Evolutionary conservation across 2,797 vertebrate species (phyloP).

Genomic region (Paguma larvata): DNA sequence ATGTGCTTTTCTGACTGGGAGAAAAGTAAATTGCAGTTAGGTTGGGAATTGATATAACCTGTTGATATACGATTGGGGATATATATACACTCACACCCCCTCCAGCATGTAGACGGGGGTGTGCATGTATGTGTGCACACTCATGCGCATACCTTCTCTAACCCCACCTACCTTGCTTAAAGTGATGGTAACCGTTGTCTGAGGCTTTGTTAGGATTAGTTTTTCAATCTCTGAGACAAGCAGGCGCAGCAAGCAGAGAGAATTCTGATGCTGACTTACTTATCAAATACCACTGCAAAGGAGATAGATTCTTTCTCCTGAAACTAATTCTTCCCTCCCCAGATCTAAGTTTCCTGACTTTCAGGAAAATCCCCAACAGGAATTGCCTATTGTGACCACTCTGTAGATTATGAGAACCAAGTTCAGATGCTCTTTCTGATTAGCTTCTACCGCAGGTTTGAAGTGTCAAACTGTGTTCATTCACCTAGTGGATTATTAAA

Average conservation of each 20-base stretch:
- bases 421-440: neutral
- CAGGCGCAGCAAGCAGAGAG: neutral
- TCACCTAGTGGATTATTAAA: neutral
- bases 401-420: neutral
- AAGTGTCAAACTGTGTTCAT: neutral
- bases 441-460: neutral
- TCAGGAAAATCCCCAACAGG: neutral
- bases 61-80: neutral
- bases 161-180: neutral
- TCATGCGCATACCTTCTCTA: neutral
- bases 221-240: neutral
- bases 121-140: rapidly evolving
- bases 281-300: neutral
- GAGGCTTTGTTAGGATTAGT: neutral
- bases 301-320: neutral
- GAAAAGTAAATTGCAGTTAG: slow-evolving; percentile 34
- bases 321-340: neutral
- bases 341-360: neutral
- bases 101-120: neutral
- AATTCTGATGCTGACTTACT: neutral
- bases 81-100: neutral
- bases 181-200: neutral
- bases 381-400: neutral
- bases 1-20: neutral
- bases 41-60: neutral